Percentiles rank a stretch among this genome's conserved stretches.
Conservation (phyloP, 2,797 vertebrate genomes). For the Cossypha dichroa region DNA sequence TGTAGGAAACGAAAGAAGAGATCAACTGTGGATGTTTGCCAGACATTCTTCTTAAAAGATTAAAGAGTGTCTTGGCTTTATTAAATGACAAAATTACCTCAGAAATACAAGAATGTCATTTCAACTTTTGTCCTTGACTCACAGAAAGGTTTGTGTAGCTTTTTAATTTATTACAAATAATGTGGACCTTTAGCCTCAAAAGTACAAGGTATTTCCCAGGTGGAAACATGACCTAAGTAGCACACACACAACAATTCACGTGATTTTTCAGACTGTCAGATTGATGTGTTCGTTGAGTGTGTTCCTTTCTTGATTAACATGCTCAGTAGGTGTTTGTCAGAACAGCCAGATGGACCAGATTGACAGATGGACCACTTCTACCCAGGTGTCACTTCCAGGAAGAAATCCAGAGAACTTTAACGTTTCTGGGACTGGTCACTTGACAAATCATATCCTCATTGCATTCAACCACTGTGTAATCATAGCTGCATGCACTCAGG, state of each 20-base stretch:
- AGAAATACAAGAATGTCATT: not conserved
- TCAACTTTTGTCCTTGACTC: not conserved
- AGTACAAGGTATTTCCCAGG: not conserved
- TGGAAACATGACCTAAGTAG: not conserved
- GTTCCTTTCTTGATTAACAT: not conserved
- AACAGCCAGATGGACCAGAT: not conserved
- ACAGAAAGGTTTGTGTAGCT: not conserved
- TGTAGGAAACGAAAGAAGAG: not conserved
- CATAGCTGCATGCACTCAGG: not conserved
- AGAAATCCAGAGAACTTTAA: not conserved
- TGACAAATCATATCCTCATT: not conserved
- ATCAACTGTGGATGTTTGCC: not conserved
- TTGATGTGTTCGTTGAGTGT: fast-evolving
- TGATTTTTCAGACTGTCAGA: not conserved
- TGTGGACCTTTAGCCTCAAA: not conserved
- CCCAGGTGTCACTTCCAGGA: not conserved
- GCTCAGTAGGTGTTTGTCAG: not conserved
- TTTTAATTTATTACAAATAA: not conserved
- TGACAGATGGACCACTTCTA: not conserved
- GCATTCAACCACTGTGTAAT: not conserved
- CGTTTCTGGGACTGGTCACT: not conserved
- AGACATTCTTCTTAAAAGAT: not conserved
- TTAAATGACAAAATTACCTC: not conserved
- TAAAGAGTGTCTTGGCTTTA: not conserved
- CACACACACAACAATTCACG: not conserved